phyloP scores from a whole-genome alignment of 2,888 invertebrate genomes.

The Dendrolimus houi region DNA sequence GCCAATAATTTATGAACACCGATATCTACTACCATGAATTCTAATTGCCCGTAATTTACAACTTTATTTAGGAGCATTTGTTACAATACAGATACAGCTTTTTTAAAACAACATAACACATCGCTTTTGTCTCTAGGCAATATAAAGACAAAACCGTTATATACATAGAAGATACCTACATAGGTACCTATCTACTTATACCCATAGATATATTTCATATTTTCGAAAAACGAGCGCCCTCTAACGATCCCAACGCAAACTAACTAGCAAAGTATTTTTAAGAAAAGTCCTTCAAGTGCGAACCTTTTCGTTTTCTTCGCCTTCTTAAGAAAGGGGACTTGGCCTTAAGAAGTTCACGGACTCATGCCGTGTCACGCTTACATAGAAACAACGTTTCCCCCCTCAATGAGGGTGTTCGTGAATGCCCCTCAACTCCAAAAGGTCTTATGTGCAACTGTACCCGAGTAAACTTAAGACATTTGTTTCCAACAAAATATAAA shows the following conservation, averaged over 20 bases:
- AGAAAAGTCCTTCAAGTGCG: conserved; percentile 61
- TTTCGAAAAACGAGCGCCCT: conserved; percentile 39
- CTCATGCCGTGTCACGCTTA: conserved; percentile 33
- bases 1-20: no score
- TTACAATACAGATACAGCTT: no score
- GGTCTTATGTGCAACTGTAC: conserved; percentile 16
- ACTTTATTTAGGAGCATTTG: no score
- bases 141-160: no score
- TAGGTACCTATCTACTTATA: no score
- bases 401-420: conserved; percentile 21
- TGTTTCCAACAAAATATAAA: background rate
- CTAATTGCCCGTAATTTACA: no score
- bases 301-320: conserved; percentile 71
- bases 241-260: conserved; percentile 42
- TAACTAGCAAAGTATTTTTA: conserved; percentile 50
- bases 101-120: no score
- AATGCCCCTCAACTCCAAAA: conserved; percentile 20
- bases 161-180: no score
- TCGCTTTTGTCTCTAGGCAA: no score
- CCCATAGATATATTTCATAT: no score
- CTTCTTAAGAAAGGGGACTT: conserved; percentile 66
- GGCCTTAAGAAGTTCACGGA: conserved; percentile 61
- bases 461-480: background rate
- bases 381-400: conserved; percentile 24
- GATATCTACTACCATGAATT: no score